phyloP scores from a whole-genome alignment of 2,113 vertebrate genomes.

The Probosciger aterrimus region DNA sequence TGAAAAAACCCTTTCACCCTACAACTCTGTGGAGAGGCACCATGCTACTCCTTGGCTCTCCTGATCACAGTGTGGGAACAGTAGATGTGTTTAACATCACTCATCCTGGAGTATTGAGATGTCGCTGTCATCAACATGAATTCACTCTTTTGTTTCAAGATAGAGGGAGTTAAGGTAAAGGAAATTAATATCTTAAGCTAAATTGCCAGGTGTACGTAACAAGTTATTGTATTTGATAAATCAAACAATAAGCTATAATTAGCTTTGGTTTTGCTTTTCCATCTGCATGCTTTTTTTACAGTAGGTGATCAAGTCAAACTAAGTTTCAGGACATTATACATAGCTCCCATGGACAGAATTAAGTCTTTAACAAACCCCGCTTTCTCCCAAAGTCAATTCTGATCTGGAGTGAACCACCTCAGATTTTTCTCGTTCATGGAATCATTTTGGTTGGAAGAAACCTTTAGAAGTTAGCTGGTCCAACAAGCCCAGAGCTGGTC shows the following conservation, averaged over 20 bases:
- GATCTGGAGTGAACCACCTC: background rate
- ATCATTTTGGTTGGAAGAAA: background rate
- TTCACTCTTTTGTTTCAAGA: background rate
- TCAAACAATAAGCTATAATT: background rate
- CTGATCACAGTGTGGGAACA: background rate
- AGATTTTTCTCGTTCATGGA: background rate
- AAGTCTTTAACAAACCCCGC: background rate
- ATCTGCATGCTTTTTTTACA: background rate
- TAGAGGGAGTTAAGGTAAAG: background rate
- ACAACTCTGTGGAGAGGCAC: background rate
- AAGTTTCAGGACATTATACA: background rate
- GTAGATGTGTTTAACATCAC: background rate
- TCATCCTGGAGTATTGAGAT: background rate
- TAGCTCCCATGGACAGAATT: background rate
- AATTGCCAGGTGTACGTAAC: background rate
- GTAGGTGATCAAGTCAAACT: background rate
- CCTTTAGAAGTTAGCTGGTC: background rate
- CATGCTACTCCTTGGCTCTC: background rate
- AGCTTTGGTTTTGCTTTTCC: background rate
- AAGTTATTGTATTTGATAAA: background rate
- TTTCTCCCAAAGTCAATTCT: background rate
- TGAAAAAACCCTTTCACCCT: background rate
- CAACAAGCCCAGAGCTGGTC: background rate
- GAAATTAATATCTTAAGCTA: background rate
- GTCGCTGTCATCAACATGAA: background rate